Conservation (phyloP, 2,888 invertebrate species). For the Notodonta dromedarius region DNA sequence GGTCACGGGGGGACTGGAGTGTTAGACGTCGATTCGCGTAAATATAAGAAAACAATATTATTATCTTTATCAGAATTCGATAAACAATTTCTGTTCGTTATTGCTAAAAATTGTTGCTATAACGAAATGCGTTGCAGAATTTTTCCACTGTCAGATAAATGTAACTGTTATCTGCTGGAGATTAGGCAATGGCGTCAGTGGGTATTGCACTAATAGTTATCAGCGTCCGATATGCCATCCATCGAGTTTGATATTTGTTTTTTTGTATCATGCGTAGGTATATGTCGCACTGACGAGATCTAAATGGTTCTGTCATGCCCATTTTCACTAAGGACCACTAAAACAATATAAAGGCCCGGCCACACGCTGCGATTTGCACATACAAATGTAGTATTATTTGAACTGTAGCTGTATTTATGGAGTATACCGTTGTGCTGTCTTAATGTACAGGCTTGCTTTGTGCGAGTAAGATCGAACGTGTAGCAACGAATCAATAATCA, state of each 20-base stretch:
- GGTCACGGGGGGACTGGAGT: too few species aligned
- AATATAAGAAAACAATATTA: too few species aligned
- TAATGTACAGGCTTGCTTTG: too few species aligned
- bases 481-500: too few species aligned
- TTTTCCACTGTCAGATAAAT: constrained; percentile 1
- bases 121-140: background rate
- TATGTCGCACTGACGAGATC: background rate
- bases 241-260: background rate
- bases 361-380: too few species aligned
- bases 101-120: background rate
- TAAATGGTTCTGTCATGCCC: background rate
- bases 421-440: too few species aligned
- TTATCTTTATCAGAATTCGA: background rate
- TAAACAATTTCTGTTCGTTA: background rate
- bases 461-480: too few species aligned
- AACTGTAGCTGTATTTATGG: too few species aligned
- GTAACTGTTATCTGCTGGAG: background rate
- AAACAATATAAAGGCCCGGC: too few species aligned
- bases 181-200: background rate
- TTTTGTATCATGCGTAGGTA: background rate
- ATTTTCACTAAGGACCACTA: too few species aligned
- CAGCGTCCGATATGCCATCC: background rate
- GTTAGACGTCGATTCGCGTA: too few species aligned
- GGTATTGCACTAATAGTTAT: background rate
- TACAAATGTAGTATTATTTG: too few species aligned